phyloP scores from a whole-genome alignment of 2,888 invertebrate genomes.

The Orthosia gothica region DNA sequence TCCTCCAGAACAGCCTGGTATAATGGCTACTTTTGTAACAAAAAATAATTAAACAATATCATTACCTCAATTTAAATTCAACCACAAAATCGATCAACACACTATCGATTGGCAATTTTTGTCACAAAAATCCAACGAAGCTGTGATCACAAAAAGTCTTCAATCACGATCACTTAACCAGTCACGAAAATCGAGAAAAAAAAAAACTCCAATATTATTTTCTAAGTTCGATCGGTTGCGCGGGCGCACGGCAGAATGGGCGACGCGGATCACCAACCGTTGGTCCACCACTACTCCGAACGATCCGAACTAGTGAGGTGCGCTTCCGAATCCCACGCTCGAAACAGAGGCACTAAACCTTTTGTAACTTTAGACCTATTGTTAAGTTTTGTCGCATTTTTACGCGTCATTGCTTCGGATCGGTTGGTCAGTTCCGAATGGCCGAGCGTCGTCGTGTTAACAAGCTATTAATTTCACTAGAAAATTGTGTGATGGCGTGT shows the following conservation, averaged over 20 bases:
- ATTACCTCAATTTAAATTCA: conserved; percentile 43
- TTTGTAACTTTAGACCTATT: conserved; percentile 73
- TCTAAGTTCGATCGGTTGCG: conserved; percentile 69
- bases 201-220: conserved; percentile 40
- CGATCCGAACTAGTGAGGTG: conserved; percentile 69
- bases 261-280: conserved; percentile 81
- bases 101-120: conserved; percentile 74
- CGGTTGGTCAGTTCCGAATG: conserved; percentile 54
- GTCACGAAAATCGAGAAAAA: conserved; percentile 56
- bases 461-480: conserved; percentile 64
- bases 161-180: conserved; percentile 67
- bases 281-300: conserved; percentile 76
- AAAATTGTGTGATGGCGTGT: conserved; percentile 53
- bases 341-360: conserved; percentile 74
- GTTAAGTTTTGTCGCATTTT: conserved; percentile 77
- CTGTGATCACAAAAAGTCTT: conserved; percentile 58
- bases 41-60: neutral
- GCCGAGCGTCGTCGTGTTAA: conserved; percentile 58
- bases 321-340: conserved; percentile 80
- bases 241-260: conserved; percentile 80
- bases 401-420: conserved; percentile 72
- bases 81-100: conserved; percentile 47
- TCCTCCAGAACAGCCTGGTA: too few species aligned
- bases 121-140: conserved; percentile 76
- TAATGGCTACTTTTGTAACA: too few species aligned